A percentile compares a stretch with the other conserved stretches of the same genome.
Evolutionary conservation across 1,140 invertebrate genomes (phyloP).

Genomic region (Calephelis virginiensis): DNA sequence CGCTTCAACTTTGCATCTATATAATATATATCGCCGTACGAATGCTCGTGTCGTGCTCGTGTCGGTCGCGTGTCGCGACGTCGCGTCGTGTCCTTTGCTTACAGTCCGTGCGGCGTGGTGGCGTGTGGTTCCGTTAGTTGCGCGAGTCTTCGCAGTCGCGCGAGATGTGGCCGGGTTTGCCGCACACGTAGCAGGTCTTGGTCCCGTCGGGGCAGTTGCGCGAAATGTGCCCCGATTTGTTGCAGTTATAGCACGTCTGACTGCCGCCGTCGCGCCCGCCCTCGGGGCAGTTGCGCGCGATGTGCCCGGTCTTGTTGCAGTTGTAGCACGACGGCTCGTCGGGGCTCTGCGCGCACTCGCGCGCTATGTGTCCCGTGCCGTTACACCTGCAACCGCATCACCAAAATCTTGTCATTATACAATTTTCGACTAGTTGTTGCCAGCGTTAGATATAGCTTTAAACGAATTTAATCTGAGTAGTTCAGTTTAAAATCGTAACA

Average conservation of each 20-base stretch:
- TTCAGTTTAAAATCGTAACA: too few relatives aligned
- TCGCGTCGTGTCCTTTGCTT: conserved; percentile 71
- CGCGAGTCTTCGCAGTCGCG: conserved; percentile 91
- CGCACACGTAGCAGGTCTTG: conserved; percentile 93
- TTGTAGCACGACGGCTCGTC: conserved; percentile 91
- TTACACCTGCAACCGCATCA: conserved; percentile 84
- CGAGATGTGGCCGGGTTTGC: conserved; percentile 93
- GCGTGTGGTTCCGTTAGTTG: conserved; percentile 76
- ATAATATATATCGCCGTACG: conserved; percentile 52
- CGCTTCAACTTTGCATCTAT: conserved; percentile 60
- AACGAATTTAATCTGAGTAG: too few relatives aligned
- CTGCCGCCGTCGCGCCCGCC: conserved; percentile 78
- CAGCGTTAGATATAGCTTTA: too few relatives aligned
- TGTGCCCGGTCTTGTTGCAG: conserved; percentile 93
- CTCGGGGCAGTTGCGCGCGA: conserved; percentile 91
- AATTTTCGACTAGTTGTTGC: too few relatives aligned
- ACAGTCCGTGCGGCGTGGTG: conserved; percentile 65
- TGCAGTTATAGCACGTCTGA: conserved; percentile 92
- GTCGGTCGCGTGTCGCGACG: conserved; percentile 64
- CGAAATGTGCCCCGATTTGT: conserved; percentile 92
- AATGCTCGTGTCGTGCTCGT: conserved; percentile 32
- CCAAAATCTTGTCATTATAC: too few relatives aligned
- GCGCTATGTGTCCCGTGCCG: conserved; percentile 92
- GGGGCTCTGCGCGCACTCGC: conserved; percentile 90
- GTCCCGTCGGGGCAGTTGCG: conserved; percentile 91